Percentiles rank a stretch among this genome's conserved stretches.
These are phyloP conservation scores for Pitta sordida DNA, from an alignment of 2,113 vertebrate species.

Conservation along the genomic window DNA sequence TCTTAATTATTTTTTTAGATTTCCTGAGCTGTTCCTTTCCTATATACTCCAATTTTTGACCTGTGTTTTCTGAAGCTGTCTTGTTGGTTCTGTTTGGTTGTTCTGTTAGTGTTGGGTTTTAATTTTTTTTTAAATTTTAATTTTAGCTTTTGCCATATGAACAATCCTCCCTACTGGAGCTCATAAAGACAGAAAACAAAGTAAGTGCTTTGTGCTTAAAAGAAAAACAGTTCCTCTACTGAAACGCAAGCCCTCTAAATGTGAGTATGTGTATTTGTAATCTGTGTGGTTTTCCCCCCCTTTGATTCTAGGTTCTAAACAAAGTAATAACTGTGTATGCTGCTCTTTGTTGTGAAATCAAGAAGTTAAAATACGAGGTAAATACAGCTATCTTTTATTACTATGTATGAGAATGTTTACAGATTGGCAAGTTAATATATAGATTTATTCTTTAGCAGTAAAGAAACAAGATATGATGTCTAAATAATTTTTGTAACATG, in stretches of 20 bases:
- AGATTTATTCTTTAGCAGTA: background rate
- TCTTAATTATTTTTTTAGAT: background rate
- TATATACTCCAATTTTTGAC: background rate
- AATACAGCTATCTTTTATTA: slow-evolving; percentile 14
- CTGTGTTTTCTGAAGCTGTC: background rate
- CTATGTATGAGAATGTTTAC: background rate
- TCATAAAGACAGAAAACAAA: slow-evolving; percentile 99
- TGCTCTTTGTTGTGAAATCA: slow-evolving; percentile 96
- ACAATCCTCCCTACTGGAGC: slow-evolving; percentile 91
- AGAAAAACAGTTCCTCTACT: background rate
- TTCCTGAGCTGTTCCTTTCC: background rate
- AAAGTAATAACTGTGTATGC: slow-evolving; percentile 99
- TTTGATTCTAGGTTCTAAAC: slow-evolving; percentile 86
- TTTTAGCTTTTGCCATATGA: slow-evolving; percentile 92
- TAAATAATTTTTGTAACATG: background rate
- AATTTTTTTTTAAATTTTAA: background rate
- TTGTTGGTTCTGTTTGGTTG: background rate
- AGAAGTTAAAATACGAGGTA: slow-evolving; percentile 98
- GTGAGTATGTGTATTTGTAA: background rate
- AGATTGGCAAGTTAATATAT: background rate
- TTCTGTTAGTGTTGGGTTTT: background rate
- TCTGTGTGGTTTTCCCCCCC: background rate
- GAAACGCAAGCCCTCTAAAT: background rate
- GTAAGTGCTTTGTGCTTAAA: slow-evolving; percentile 63
- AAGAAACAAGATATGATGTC: background rate